Evolutionary conservation across 2,797 vertebrate species (phyloP), one percentile per base, ranked within the genome.

Genomic region (Diplodus sargus): DNA sequence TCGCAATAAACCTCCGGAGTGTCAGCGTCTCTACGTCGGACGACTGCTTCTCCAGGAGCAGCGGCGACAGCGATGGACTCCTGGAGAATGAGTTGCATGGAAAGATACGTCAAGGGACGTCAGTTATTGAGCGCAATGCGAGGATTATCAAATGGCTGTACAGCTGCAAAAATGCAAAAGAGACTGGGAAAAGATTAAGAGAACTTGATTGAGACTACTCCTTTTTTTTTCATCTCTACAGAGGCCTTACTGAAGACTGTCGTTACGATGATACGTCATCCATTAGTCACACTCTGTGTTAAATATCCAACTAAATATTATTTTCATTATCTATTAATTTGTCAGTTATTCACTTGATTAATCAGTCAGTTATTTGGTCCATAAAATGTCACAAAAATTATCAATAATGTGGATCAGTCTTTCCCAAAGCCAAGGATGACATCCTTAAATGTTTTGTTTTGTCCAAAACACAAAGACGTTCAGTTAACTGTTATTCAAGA

Each of bases 71-170:
- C 0, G 95, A 96, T 0, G 95, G 96, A 5, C 91, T 96, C n/a
- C 91, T 95, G 85, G 96, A 96, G 76, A 96, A 96, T 0, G 96
- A 95, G 42, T 87, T 97, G 34, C 80, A 85, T 0, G 93, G 94
- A 81, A 97, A 95, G 39, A 91, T 87, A 9, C 89, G 88, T 0
- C 94, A 95, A 77, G 94, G 93, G 70, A 96, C 96, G 0, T 99
- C 98, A 0, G 96, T 99, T 4, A 89, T 99, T 0, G 98, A 99
- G 87, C 97, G 98, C 85, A 99, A 99, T 3, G 98, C 98, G 12
- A 95, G 98, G 74, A 96, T 99, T 79, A 99, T 99, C 92, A 98
- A 99, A 76, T 99, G 98, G 98, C 85, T 99, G 69, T 99, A 98
- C 93, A 97, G 96, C 15, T 99, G 98, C 90, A 97, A 92, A 90